Conservation (phyloP, 1,140 invertebrate genomes). For the Zaprionus gabonicus region DNA sequence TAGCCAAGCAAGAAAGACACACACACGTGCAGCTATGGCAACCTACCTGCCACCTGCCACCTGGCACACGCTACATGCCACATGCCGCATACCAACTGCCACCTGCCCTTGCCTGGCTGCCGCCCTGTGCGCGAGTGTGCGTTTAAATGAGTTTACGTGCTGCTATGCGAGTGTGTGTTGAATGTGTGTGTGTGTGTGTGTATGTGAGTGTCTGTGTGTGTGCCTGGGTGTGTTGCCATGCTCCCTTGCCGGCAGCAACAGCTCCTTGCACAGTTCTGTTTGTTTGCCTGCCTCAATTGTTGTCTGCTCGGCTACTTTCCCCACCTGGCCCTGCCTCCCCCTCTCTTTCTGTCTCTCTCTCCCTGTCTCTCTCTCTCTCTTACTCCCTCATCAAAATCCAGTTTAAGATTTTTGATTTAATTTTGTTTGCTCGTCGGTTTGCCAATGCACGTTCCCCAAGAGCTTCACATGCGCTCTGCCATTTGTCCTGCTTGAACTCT, state of each 20-base stretch:
- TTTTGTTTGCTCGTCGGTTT: conserved; percentile 62
- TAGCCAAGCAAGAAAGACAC: conserved; percentile 48
- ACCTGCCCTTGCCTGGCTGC: conserved; percentile 6
- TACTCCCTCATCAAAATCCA: conserved; percentile 72
- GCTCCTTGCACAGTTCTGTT: conserved; percentile 56
- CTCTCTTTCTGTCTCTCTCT: conserved; percentile 4
- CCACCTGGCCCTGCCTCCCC: neutral
- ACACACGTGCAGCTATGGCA: conserved; percentile 49
- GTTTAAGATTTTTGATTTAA: conserved; percentile 81
- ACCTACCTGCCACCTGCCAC: conserved; percentile 45
- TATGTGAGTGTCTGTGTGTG: conserved; percentile 28
- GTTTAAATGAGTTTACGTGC: conserved; percentile 71
- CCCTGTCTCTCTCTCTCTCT: conserved; percentile 4
- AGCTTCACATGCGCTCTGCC: conserved; percentile 33
- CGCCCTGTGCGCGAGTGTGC: conserved; percentile 35
- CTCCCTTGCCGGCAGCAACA: conserved; percentile 19
- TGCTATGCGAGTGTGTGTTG: conserved; percentile 32
- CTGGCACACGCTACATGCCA: neutral
- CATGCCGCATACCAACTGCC: neutral
- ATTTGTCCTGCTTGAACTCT: conserved; percentile 22
- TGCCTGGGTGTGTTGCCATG: conserved; percentile 35
- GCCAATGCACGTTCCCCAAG: conserved; percentile 45
- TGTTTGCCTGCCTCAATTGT: conserved; percentile 68
- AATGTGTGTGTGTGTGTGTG: conserved; percentile 25
- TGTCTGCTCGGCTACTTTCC: conserved; percentile 46